Conservation (phyloP, 1,140 invertebrate species). For the Cherax quadricarinatus region DNA sequence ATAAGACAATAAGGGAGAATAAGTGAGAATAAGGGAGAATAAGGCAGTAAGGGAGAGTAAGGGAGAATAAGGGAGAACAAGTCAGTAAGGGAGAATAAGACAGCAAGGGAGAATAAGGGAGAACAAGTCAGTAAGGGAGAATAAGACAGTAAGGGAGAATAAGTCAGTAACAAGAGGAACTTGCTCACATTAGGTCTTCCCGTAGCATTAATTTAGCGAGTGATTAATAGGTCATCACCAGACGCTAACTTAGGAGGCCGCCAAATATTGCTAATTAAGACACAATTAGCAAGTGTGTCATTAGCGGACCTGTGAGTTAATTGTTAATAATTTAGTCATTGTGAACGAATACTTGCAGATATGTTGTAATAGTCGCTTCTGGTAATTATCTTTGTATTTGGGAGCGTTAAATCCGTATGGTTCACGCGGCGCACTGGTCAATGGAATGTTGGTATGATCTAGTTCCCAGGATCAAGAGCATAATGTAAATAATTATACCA, state of each 20-base stretch:
- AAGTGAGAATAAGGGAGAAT: too few relatives aligned
- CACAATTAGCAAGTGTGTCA: background rate
- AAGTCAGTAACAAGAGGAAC: background rate
- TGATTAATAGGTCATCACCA: background rate
- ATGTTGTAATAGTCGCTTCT: background rate
- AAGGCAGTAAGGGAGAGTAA: background rate
- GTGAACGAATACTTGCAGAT: background rate
- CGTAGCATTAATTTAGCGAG: slow-evolving; percentile 6
- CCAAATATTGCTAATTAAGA: background rate
- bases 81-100: background rate
- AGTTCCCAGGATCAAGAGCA: too few relatives aligned
- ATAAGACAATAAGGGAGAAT: too few relatives aligned
- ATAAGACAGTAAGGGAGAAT: background rate
- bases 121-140: background rate
- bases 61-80: too few relatives aligned
- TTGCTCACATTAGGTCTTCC: background rate
- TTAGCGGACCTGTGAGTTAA: background rate
- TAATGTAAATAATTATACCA: too few relatives aligned
- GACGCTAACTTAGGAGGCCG: background rate
- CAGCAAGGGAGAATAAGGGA: background rate
- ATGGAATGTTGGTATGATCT: too few relatives aligned
- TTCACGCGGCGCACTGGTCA: too few relatives aligned
- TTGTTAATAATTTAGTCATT: background rate
- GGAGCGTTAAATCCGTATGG: too few relatives aligned
- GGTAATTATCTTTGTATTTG: too few relatives aligned